Base-by-base conservation (phyloP, 2,797 vertebrate species). In the Siniperca obscura region DNA sequence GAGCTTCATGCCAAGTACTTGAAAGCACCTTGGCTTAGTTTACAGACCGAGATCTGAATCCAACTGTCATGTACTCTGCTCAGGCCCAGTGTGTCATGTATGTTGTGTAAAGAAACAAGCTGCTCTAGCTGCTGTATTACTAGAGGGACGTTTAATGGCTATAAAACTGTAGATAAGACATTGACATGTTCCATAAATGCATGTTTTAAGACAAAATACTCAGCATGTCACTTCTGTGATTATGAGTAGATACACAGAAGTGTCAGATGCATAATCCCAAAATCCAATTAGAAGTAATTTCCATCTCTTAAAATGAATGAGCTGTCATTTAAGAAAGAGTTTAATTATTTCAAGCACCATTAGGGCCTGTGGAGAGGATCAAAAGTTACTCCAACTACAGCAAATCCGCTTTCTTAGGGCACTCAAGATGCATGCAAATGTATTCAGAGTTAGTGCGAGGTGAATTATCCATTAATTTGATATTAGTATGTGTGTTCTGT, bases 261-360 rank as follows among this genome's bases (percentile, higher is more conserved):
- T 9, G 19, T 76, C 66, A 38, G 30, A 89, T 16, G 38, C 25
- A 46, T 34, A 67, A 64, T 76, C 70, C 60, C 30, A 50, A 77
- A 84, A 84, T 85, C 78, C 76, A 86, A 72, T 86, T 73, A 83
- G 44, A 17, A 69, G 36, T 70, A 36, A 89, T 90, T 86, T 76
- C 30, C 8, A 0, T 84, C 79, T 84, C 53, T 82, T 70, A 52
- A 77, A 70, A 70, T 79, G 61, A 87, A 88, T 59, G 66, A 87
- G 75, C 62, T 79, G 81, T 83, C 46, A 44, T 76, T 85, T 75
- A 84, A 70, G 78, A 21, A 34, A 44, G 30, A 10, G 46, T 62
- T 78, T 75, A 79, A 92, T 84, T 16, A 70, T 80, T 74, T 83
- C 50, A 61, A 89, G 85, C 70, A 70, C 57, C 42, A 76, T 81